Conservation (phyloP, 2,113 vertebrate genomes). For the Trichechus manatus region DNA sequence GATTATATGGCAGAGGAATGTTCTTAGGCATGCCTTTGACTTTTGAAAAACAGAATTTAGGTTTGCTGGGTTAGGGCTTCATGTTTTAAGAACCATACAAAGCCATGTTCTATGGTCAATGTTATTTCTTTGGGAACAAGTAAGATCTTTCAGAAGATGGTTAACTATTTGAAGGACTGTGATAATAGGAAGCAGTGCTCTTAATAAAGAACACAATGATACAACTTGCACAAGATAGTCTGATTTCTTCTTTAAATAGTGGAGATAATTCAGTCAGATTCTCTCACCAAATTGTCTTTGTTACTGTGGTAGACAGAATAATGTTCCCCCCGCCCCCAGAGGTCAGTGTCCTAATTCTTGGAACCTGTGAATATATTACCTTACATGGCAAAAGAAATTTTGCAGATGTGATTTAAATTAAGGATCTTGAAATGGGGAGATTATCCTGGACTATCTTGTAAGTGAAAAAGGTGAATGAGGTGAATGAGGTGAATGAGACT, state of each 20-base stretch:
- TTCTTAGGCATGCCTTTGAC: conserved; percentile 15
- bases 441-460: background rate
- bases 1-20: background rate
- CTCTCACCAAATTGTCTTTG: background rate
- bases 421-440: background rate
- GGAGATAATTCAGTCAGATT: background rate
- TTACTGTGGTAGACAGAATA: background rate
- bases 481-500: background rate
- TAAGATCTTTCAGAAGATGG: background rate
- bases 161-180: conserved; percentile 5
- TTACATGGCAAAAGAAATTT: background rate
- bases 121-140: conserved; percentile 45
- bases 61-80: background rate
- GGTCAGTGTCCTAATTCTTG: background rate
- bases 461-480: background rate
- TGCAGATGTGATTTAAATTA: background rate
- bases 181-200: background rate
- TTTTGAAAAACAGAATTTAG: conserved; percentile 38
- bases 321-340: background rate
- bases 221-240: background rate
- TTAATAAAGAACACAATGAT: background rate
- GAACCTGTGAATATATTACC: background rate
- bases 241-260: conserved; percentile 14
- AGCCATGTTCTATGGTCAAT: background rate
- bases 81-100: conserved; percentile 36